These are phyloP conservation scores for Henricia sp. DNA, from an alignment of 53 echinoderm and acorn worm species.

Conservation along the genomic window DNA sequence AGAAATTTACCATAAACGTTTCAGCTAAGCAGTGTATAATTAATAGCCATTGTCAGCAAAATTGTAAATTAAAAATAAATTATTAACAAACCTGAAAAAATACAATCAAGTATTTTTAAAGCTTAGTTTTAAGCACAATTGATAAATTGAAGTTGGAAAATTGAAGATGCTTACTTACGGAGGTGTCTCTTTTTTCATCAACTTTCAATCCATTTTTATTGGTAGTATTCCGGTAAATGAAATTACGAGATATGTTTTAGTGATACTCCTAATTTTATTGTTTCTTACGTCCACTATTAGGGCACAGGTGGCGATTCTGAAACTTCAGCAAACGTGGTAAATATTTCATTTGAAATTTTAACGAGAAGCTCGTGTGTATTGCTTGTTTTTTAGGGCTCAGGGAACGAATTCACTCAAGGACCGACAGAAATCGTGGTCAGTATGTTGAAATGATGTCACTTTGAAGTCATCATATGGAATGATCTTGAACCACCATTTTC, in stretches of 20 bases:
- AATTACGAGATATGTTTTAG: neutral
- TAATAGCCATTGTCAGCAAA: no score
- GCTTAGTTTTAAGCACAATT: no score
- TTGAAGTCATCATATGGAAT: constrained; percentile 13
- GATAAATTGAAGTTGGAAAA: no score
- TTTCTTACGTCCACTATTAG: constrained; percentile 16
- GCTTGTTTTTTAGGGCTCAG: constrained; percentile 40
- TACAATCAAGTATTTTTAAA: no score
- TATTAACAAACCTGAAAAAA: no score
- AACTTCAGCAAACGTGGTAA: constrained; percentile 26
- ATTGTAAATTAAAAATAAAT: no score
- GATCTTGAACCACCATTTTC: no score
- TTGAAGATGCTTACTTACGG: no score
- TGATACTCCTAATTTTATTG: constrained; percentile 5
- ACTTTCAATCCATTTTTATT: neutral
- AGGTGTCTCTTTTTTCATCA: no score
- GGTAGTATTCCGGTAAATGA: no score
- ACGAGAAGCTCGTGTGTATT: neutral
- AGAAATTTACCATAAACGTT: no score
- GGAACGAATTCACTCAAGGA: constrained; percentile 22
- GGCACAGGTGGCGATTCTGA: neutral
- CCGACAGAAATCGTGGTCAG: constrained; percentile 49
- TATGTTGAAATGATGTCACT: constrained; percentile 28
- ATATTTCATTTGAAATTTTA: constrained; percentile 5
- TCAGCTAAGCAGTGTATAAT: no score